Conservation (phyloP, 1,140 invertebrate species). For the Hesperophylax magnus region DNA sequence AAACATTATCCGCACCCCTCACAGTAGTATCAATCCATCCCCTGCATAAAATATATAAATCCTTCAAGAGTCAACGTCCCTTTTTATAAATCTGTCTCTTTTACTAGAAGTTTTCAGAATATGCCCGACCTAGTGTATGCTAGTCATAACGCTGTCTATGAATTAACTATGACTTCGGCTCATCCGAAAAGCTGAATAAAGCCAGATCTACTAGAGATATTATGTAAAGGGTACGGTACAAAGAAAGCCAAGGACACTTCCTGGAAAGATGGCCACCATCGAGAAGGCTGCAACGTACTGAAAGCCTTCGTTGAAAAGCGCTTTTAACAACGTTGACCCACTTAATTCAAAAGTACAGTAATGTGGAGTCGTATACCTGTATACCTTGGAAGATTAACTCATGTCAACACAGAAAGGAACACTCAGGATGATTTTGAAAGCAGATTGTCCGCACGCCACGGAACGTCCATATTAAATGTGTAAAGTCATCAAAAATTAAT, state of each 20-base stretch:
- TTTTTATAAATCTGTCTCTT: not conserved
- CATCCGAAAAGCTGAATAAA: conserved; percentile 35
- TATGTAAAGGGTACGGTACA: not conserved
- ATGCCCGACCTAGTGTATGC: not conserved
- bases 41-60: not conserved
- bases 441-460: conserved; percentile 5
- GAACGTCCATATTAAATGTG: conserved; percentile 18
- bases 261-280: conserved; percentile 9
- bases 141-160: conserved; percentile 39
- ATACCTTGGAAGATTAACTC: conserved; percentile 20
- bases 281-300: not conserved
- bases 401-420: conserved; percentile 19
- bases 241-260: conserved; percentile 29
- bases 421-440: conserved; percentile 1
- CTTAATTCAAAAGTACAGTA: not conserved
- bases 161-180: conserved; percentile 31
- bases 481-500: conserved; percentile 20
- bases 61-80: not conserved
- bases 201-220: conserved; percentile 16
- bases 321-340: not conserved
- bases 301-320: not conserved
- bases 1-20: conserved; percentile 14
- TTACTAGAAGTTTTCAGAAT: not conserved
- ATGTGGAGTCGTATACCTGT: not conserved
- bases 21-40: no score